Conservation (phyloP, 2,113 vertebrate genomes). For the Loxodonta africana region DNA sequence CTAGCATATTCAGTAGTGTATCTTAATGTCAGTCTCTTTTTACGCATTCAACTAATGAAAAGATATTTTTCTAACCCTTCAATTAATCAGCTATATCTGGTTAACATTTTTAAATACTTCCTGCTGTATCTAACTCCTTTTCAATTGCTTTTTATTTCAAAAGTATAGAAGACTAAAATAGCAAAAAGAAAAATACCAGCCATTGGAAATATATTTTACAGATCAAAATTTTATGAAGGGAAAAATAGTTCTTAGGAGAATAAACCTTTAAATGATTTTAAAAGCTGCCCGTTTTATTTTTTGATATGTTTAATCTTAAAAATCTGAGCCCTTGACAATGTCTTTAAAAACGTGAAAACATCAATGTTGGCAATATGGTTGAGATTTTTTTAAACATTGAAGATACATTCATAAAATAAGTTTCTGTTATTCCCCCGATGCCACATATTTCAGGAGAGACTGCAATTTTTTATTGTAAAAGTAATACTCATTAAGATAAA, state of each 20-base stretch:
- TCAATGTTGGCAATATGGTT: constrained; percentile 25
- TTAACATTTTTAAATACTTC: constrained; percentile 72
- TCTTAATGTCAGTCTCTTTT: constrained; percentile 74
- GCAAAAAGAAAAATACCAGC: constrained; percentile 68
- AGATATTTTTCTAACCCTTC: constrained; percentile 76
- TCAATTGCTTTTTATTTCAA: constrained; percentile 66
- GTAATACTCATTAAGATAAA: constrained; percentile 19
- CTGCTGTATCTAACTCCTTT: constrained; percentile 60
- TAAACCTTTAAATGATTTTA: constrained; percentile 55
- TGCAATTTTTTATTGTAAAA: constrained; percentile 37
- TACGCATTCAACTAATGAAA: constrained; percentile 71
- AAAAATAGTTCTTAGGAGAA: constrained; percentile 55
- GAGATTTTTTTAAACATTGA: constrained; percentile 51
- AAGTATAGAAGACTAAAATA: constrained; percentile 59
- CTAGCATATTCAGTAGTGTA: constrained; percentile 53
- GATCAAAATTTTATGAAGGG: constrained; percentile 22
- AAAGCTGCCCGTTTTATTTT: constrained; percentile 28
- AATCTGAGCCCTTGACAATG: constrained; percentile 51
- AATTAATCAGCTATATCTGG: constrained; percentile 78
- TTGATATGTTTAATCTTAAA: constrained; percentile 48
- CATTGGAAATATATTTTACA: constrained; percentile 53
- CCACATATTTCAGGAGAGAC: neutral
- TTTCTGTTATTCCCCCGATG: constrained; percentile 15
- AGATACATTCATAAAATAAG: constrained; percentile 39
- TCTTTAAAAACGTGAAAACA: constrained; percentile 39